These are phyloP conservation scores for Gavialis gangeticus DNA, from an alignment of 2,113 vertebrate species.

Conservation along the genomic window DNA sequence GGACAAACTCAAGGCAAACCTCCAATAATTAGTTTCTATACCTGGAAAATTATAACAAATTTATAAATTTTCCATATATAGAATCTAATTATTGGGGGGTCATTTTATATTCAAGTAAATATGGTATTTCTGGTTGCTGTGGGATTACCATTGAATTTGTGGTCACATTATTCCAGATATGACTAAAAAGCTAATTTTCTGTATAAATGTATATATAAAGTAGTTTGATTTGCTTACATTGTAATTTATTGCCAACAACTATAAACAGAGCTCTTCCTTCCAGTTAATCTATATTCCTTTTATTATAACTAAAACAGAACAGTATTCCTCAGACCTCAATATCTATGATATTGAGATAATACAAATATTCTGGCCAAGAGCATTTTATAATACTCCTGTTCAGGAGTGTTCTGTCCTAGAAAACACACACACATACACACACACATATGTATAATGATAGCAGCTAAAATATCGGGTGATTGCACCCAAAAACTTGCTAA, in stretches of 20 bases:
- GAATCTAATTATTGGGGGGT: too few species aligned
- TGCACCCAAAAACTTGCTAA: too few species aligned
- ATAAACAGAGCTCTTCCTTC: neutral
- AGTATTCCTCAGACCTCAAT: neutral
- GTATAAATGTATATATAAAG: neutral
- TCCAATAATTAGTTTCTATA: too few species aligned
- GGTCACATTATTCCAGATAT: neutral
- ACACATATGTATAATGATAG: neutral
- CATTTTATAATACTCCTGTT: neutral
- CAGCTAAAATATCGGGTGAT: too few species aligned
- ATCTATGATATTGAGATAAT: neutral
- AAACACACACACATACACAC: neutral
- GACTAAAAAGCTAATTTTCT: neutral
- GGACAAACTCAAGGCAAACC: too few species aligned
- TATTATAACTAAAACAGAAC: constrained; percentile 6
- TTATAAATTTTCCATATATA: too few species aligned
- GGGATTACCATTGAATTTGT: neutral
- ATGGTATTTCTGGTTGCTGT: neutral
- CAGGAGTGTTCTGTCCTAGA: neutral
- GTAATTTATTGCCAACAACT: neutral
- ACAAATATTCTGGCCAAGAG: neutral
- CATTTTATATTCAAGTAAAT: too few species aligned
- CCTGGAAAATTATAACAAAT: too few species aligned
- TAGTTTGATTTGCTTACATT: neutral
- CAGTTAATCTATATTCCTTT: neutral